Evolutionary conservation across 2,797 vertebrate species (phyloP).

Genomic region (Poeciliopsis paucimaculata): DNA sequence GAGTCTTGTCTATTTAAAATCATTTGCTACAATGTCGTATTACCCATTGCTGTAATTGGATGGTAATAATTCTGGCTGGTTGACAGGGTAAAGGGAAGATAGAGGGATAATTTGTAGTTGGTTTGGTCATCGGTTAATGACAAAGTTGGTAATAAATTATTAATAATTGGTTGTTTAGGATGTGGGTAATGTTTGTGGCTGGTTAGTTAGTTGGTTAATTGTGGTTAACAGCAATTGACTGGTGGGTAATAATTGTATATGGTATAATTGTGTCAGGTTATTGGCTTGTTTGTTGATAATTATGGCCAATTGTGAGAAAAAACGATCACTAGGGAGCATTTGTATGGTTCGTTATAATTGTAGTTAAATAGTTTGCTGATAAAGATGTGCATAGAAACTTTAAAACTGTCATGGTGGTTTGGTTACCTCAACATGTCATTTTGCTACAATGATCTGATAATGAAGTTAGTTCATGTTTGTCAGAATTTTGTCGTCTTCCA

Average conservation of each 20-base stretch:
- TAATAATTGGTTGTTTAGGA: background rate
- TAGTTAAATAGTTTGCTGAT: background rate
- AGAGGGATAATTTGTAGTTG: background rate
- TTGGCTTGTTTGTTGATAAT: background rate
- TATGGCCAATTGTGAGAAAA: background rate
- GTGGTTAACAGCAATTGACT: background rate
- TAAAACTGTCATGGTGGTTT: background rate
- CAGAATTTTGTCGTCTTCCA: background rate
- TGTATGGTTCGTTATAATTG: background rate
- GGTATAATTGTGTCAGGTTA: background rate
- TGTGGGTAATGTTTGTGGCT: background rate
- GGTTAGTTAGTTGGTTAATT: background rate
- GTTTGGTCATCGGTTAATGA: background rate
- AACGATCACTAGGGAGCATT: background rate
- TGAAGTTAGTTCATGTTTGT: background rate
- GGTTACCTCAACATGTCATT: background rate
- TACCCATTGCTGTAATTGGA: background rate
- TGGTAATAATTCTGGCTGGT: background rate
- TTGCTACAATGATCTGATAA: background rate
- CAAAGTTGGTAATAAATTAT: background rate
- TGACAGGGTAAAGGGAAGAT: background rate
- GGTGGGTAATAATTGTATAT: background rate
- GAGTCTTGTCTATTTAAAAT: background rate
- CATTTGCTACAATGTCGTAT: background rate
- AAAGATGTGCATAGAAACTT: background rate